Evolutionary conservation across 1,140 invertebrate species (phyloP), one percentile per base, ranked within the genome.

Genomic region (Drosophila erecta): DNA sequence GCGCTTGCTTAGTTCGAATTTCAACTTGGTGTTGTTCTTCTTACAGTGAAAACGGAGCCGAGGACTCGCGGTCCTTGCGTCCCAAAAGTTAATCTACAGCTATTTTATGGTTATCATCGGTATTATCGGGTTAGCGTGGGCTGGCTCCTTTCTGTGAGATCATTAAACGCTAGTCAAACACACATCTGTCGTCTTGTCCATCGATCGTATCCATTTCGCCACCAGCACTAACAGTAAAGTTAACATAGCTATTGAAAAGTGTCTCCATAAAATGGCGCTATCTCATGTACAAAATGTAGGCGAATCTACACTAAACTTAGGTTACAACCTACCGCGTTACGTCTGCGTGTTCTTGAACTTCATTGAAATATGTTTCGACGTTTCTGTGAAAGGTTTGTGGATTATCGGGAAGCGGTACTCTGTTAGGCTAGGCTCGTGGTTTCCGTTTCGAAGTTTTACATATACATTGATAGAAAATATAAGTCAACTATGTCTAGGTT

Each of bases 11-110:
- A 43, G 27, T 73, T 77, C 67, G 35, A 64, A 35, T 41, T 57
- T 85, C 70, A 81, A 72, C 70, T 90, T 90, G 86, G 81, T 90
- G 86, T 85, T 90, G 53, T 75, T 59, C 57, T 80, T 90, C 86
- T 90, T 90, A 90, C 80, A 90, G 85, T 84, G 71, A 76, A 66
- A 53, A 67, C 60, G 60, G 56, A 57, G 55, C 80, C 50, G 30
- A 54, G 46, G 49, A 43, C 53, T 44, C n/a, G 6, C 40, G 47
- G 40, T 57, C 44, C 38, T 43, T n/a, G 60, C 56, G 33, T 56
- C 61, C 27, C 44, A 35, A 70, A 20, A 49, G 54, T 76, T 74
- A 74, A 71, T 74, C 66, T 76, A 81, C 58, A 66, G 37, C 44
- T 76, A 71, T 55, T 57, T 47, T 62, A 53, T 41, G 73, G 43